Conservation (phyloP, 2,888 invertebrate species). For the Xylota sylvarum region DNA sequence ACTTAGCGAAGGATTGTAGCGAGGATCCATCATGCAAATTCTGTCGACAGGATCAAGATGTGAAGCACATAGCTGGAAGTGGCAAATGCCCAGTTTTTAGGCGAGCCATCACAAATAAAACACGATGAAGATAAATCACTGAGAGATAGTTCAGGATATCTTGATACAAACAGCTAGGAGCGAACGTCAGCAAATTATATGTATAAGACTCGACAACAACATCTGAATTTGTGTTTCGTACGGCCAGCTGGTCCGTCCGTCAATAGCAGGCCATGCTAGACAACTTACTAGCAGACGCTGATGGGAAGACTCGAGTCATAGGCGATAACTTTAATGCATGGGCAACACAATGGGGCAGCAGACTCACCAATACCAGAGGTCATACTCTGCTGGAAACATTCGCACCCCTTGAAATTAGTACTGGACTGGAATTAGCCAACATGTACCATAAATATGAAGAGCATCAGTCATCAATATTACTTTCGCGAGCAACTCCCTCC, state of each 20-base stretch:
- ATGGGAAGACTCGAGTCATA: background rate
- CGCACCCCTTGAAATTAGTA: too few relatives aligned
- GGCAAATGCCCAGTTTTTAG: too few relatives aligned
- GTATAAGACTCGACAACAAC: background rate
- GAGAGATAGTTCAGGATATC: too few relatives aligned
- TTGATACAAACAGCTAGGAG: background rate
- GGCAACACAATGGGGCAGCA: background rate
- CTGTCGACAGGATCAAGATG: background rate
- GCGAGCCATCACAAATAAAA: too few relatives aligned
- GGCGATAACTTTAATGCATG: background rate
- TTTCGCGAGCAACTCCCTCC: too few relatives aligned
- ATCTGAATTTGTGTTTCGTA: background rate
- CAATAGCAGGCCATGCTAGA: background rate
- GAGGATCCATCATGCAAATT: slow-evolving; percentile 4
- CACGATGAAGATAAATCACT: too few relatives aligned
- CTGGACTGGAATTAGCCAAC: too few relatives aligned
- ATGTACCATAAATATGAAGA: too few relatives aligned
- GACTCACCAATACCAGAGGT: too few relatives aligned
- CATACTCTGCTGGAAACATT: too few relatives aligned
- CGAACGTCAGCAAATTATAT: background rate
- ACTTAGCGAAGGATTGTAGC: slow-evolving; percentile 17
- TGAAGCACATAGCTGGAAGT: too few relatives aligned
- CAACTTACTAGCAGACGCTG: background rate
- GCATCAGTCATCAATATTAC: too few relatives aligned
- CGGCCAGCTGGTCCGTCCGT: background rate